Percentiles rank a stretch among this genome's conserved stretches.
Evolutionary conservation across 2,797 vertebrate genomes (phyloP).

Genomic region (Alcedo quadribrachys): DNA sequence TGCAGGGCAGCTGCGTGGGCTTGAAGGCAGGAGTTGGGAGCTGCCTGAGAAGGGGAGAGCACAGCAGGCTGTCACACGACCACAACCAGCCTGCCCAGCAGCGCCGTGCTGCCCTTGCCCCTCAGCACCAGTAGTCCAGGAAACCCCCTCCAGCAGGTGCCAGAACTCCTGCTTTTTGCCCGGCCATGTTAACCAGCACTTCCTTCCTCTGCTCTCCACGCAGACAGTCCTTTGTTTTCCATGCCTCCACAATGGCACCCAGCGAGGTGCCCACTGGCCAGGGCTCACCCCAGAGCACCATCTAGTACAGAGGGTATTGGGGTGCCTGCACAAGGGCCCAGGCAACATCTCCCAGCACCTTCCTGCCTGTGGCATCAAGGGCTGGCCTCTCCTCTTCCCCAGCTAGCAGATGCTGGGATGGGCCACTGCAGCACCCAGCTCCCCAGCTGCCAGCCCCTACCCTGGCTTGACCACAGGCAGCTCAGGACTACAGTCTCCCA

Average conservation of each 20-base stretch:
- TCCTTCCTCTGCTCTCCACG: conserved; percentile 38
- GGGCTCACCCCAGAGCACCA: background rate
- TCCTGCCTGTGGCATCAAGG: fast-evolving
- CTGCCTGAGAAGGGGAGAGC: background rate
- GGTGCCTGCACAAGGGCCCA: background rate
- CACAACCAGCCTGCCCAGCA: background rate
- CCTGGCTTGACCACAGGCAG: background rate
- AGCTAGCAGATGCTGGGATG: background rate
- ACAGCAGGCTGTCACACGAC: background rate
- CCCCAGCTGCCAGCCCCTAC: background rate
- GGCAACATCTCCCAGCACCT: background rate
- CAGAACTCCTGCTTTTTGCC: background rate
- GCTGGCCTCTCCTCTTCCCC: background rate
- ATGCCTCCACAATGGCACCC: background rate
- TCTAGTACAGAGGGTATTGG: fast-evolving
- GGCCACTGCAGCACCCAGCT: fast-evolving
- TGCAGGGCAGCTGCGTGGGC: fast-evolving
- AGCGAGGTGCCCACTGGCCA: fast-evolving
- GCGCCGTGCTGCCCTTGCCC: fast-evolving
- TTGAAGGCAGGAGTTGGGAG: conserved; percentile 7
- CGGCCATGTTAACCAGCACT: background rate
- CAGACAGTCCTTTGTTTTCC: background rate
- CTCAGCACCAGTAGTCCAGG: background rate
- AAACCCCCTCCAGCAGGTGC: conserved; percentile 33
- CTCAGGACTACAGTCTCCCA: background rate